These are phyloP conservation scores for Laticauda colubrina DNA, from an alignment of 2,113 vertebrate species.

Conservation along the genomic window DNA sequence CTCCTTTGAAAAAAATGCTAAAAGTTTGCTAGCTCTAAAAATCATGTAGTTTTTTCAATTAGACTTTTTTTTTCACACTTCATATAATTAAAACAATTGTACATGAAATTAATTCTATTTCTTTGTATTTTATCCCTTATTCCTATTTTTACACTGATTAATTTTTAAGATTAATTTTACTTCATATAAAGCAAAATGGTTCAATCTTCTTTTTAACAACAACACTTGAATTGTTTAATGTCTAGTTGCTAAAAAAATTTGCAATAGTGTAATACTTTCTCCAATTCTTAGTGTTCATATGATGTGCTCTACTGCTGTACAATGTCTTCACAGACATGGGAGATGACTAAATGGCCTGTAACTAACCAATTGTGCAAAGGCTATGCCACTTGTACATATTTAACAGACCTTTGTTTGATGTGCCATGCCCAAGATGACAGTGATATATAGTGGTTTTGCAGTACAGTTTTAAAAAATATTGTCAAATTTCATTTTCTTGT, in stretches of 20 bases:
- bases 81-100: not conserved
- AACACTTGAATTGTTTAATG: not conserved
- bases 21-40: not conserved
- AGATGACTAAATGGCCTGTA: not conserved
- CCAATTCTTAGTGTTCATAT: not conserved
- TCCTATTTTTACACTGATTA: not conserved
- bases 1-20: not conserved
- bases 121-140: not conserved
- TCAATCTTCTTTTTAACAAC: not conserved
- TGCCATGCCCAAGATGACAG: not conserved
- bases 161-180: not conserved
- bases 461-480: not conserved
- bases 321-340: not conserved
- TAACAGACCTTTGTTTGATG: not conserved
- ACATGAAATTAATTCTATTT: not conserved
- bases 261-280: not conserved
- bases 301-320: not conserved
- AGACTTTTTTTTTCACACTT: not conserved
- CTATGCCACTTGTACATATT: not conserved
- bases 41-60: not conserved
- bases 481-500: not conserved
- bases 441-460: not conserved
- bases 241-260: not conserved
- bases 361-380: not conserved
- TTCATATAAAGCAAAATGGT: not conserved